phyloP scores from a whole-genome alignment of 2,888 invertebrate genomes.

The Dasysyrphus tricinctus region DNA sequence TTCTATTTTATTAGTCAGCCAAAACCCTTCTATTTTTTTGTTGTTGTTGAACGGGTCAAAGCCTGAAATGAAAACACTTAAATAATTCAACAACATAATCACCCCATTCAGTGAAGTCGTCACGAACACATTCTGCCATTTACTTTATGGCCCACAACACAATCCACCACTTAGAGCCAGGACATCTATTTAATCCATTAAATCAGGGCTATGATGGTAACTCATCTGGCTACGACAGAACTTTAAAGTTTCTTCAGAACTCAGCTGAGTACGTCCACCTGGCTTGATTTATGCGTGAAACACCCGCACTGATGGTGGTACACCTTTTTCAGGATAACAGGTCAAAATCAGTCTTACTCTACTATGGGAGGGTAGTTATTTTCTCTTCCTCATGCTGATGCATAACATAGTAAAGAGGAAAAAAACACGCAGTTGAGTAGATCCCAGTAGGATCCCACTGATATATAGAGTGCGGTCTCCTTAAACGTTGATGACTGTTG shows the following conservation, averaged over 20 bases:
- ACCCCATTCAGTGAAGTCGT: slow-evolving; percentile 57
- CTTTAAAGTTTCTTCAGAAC: slow-evolving; percentile 70
- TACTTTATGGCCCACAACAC: slow-evolving; percentile 58
- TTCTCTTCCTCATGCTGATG: slow-evolving; percentile 28
- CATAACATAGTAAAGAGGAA: neutral
- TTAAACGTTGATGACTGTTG: slow-evolving; percentile 72
- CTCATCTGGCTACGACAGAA: slow-evolving; percentile 73
- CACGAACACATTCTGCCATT: slow-evolving; percentile 64
- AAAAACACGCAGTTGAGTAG: slow-evolving; percentile 40
- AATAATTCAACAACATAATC: slow-evolving; percentile 71
- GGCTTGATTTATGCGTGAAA: slow-evolving; percentile 71
- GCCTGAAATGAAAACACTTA: slow-evolving; percentile 48
- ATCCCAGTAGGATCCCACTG: slow-evolving; percentile 53
- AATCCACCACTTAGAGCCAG: slow-evolving; percentile 61
- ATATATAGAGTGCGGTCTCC: slow-evolving; percentile 69
- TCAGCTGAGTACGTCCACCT: slow-evolving; percentile 63
- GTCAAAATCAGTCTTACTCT: slow-evolving; percentile 70
- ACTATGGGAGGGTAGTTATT: slow-evolving; percentile 35
- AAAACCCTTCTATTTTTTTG: slow-evolving; percentile 34
- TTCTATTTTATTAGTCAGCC: slow-evolving; percentile 15
- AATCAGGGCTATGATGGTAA: slow-evolving; percentile 71
- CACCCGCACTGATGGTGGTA: slow-evolving; percentile 36
- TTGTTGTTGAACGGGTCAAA: neutral
- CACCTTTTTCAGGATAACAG: slow-evolving; percentile 57
- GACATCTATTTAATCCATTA: slow-evolving; percentile 72